Evolutionary conservation across 2,888 invertebrate genomes (phyloP).

Genomic region (Petrolisthes manimaculis): DNA sequence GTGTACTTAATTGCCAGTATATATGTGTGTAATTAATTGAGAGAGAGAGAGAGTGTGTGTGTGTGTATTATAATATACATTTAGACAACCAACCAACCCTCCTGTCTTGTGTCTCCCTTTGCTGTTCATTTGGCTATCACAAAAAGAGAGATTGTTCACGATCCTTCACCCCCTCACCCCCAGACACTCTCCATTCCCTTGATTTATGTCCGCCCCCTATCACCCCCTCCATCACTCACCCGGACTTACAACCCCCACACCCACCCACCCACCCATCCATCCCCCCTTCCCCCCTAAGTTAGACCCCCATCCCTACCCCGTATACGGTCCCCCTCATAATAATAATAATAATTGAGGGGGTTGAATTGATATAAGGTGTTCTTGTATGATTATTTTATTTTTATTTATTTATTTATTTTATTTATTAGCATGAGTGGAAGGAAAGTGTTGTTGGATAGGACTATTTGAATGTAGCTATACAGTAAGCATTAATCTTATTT

Average conservation of each 20-base stretch:
- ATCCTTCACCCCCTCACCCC: not conserved
- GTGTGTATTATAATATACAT: not conserved
- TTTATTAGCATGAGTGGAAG: too few species aligned
- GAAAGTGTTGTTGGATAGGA: too few species aligned
- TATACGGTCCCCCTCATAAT: not conserved
- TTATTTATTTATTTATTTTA: too few species aligned
- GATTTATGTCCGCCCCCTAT: not conserved
- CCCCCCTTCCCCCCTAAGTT: not conserved
- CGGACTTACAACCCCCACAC: not conserved
- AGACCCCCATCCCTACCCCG: not conserved
- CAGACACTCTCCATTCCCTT: not conserved
- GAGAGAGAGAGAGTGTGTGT: not conserved
- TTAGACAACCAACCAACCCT: not conserved
- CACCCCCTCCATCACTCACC: not conserved
- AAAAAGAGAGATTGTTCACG: not conserved
- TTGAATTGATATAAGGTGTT: too few species aligned
- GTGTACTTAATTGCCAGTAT: conserved; percentile 8
- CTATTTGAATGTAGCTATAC: too few species aligned
- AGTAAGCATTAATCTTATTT: too few species aligned
- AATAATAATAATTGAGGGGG: too few species aligned
- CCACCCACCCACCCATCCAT: not conserved
- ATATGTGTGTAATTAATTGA: not conserved
- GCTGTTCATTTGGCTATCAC: not conserved
- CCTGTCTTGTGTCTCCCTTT: too few species aligned
- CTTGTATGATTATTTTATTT: too few species aligned